Evolutionary conservation across 2,797 vertebrate species (phyloP).

Genomic region (Echeneis naucrates): DNA sequence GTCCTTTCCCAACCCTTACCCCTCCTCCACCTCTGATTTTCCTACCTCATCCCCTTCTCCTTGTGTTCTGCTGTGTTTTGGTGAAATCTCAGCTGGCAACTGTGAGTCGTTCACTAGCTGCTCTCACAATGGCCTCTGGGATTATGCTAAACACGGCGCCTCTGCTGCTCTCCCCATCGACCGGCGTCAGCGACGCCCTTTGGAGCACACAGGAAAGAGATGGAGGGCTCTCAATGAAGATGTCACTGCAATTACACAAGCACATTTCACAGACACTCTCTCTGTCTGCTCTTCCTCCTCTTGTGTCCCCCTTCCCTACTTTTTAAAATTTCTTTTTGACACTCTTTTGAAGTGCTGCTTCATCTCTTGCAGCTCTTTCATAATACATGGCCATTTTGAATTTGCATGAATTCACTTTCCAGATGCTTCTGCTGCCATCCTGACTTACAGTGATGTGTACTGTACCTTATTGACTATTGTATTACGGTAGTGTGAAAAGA

Average conservation of each 20-base stretch:
- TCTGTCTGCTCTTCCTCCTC: conserved; percentile 74
- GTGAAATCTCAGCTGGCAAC: conserved; percentile 99
- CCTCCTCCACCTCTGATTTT: conserved; percentile 74
- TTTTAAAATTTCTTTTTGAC: conserved; percentile 66
- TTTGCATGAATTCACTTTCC: conserved; percentile 82
- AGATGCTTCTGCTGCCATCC: conserved; percentile 82
- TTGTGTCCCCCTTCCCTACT: conserved; percentile 62
- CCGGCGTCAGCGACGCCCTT: conserved; percentile 78
- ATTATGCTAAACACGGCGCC: conserved; percentile 96
- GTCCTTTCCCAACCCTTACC: conserved; percentile 34
- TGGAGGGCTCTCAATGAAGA: conserved; percentile 81
- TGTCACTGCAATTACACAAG: conserved; percentile 83
- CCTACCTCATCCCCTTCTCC: conserved; percentile 75
- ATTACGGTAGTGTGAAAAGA: conserved; percentile 61
- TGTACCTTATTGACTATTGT: conserved; percentile 76
- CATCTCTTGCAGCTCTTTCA: conserved; percentile 77
- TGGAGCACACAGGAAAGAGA: conserved; percentile 77
- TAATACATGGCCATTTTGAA: conserved; percentile 79
- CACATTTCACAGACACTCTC: conserved; percentile 71
- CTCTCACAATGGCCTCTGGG: conserved; percentile 97
- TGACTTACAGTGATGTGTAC: conserved; percentile 77
- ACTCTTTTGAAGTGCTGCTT: conserved; percentile 79
- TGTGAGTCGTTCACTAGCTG: conserved; percentile 92
- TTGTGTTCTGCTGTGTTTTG: conserved; percentile 89
- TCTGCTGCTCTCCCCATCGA: conserved; percentile 81